phyloP scores from a whole-genome alignment of 2,888 invertebrate genomes.

The Operophtera brumata region DNA sequence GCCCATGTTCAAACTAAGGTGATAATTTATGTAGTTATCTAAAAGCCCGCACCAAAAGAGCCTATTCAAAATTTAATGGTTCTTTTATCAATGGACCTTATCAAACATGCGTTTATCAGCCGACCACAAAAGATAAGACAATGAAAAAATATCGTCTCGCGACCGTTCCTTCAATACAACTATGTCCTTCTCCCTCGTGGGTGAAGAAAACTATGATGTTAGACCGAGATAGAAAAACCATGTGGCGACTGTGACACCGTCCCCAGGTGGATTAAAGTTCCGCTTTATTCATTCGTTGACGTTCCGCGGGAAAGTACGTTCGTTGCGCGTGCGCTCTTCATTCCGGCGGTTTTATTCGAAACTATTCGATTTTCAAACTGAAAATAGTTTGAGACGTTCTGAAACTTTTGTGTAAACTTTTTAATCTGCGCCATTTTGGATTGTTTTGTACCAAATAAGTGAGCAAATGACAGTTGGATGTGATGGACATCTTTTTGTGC shows the following conservation, averaged over 20 bases:
- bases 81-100: constrained; percentile 56
- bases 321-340: constrained; percentile 46
- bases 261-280: constrained; percentile 67
- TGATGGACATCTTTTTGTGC: constrained; percentile 59
- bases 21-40: constrained; percentile 24
- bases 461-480: constrained; percentile 57
- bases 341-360: constrained; percentile 46
- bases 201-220: constrained; percentile 14
- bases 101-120: constrained; percentile 55
- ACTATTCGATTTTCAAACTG: constrained; percentile 24
- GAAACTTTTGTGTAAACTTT: constrained; percentile 31
- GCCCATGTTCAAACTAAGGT: constrained; percentile 13
- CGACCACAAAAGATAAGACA: constrained; percentile 68
- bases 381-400: constrained; percentile 30
- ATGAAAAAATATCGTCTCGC: constrained; percentile 46
- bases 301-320: constrained; percentile 75
- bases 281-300: constrained; percentile 73
- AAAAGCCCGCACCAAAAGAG: constrained; percentile 27
- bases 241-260: constrained; percentile 62
- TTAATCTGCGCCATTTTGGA: constrained; percentile 30
- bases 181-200: constrained; percentile 41
- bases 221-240: constrained; percentile 50
- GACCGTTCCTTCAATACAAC: constrained; percentile 66
- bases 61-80: constrained; percentile 44
- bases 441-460: constrained; percentile 47